phyloP scores from a whole-genome alignment of 2,888 invertebrate genomes.

The Agelastica alni region DNA sequence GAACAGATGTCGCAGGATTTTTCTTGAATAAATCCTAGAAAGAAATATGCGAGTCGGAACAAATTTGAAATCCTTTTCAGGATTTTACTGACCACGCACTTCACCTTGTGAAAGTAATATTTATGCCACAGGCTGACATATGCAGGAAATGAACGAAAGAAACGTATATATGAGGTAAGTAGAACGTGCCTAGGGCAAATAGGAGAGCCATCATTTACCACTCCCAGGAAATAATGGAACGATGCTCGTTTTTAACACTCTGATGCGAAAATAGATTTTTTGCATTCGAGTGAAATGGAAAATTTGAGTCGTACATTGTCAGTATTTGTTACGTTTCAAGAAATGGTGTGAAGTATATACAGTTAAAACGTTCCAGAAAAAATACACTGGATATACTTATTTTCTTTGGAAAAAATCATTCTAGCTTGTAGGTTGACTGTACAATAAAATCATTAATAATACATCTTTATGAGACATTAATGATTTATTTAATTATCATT shows the following conservation, averaged over 20 bases:
- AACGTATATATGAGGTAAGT: constrained; percentile 31
- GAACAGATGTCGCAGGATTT: constrained; percentile 32
- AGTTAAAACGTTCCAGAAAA: too few species aligned
- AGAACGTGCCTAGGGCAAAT: constrained; percentile 33
- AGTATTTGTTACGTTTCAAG: too few species aligned
- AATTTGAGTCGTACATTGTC: constrained; percentile 7
- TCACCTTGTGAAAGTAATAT: constrained; percentile 39
- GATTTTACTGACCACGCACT: constrained; percentile 38
- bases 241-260: not conserved
- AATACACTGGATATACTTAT: too few species aligned
- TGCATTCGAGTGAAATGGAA: constrained; percentile 5
- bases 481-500: too few species aligned
- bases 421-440: too few species aligned
- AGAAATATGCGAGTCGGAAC: constrained; percentile 35
- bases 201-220: constrained; percentile 35
- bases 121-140: constrained; percentile 39
- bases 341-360: too few species aligned
- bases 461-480: too few species aligned
- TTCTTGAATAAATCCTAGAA: constrained; percentile 34
- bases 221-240: constrained; percentile 9
- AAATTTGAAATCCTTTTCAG: constrained; percentile 34
- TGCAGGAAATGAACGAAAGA: constrained; percentile 36
- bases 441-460: too few species aligned
- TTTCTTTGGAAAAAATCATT: too few species aligned
- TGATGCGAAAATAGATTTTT: constrained; percentile 9